Evolutionary conservation across 2,888 invertebrate species (phyloP).

Genomic region (Ethmia dodecea): DNA sequence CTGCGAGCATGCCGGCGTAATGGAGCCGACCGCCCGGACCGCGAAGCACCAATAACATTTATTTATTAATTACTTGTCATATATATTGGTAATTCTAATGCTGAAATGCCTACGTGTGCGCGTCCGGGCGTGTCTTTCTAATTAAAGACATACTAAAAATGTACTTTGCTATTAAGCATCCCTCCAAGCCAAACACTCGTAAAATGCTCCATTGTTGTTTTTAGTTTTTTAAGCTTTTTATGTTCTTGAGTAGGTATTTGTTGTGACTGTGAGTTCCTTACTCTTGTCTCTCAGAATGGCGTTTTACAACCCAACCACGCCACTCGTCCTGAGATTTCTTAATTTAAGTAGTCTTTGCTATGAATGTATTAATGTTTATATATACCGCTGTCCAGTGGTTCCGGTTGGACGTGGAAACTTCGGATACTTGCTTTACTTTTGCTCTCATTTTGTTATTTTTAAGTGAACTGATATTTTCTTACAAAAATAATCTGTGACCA

Average conservation of each 20-base stretch:
- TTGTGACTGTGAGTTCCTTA: conserved; percentile 54
- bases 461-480: too few relatives aligned
- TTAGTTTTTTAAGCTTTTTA: conserved; percentile 56
- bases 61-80: conserved; percentile 8
- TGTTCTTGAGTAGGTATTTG: conserved; percentile 55
- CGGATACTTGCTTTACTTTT: conserved; percentile 20
- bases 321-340: conserved; percentile 37
- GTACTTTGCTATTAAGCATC: conserved; percentile 47
- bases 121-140: conserved; percentile 43
- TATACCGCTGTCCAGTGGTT: conserved; percentile 40
- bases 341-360: conserved; percentile 46
- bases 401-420: conserved; percentile 41
- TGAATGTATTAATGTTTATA: conserved; percentile 46
- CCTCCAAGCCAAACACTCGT: conserved; percentile 45
- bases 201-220: conserved; percentile 50
- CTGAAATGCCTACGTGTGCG: conserved; percentile 33
- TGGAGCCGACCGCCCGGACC: conserved; percentile 42
- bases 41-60: conserved; percentile 28
- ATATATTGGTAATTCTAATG: neutral
- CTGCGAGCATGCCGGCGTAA: conserved; percentile 65
- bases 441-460: conserved; percentile 21
- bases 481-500: too few relatives aligned
- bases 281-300: conserved; percentile 39
- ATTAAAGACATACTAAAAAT: conserved; percentile 44
- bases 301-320: conserved; percentile 32